Evolutionary conservation across 2,888 invertebrate genomes (phyloP).

Genomic region (Mycalesis mineus): DNA sequence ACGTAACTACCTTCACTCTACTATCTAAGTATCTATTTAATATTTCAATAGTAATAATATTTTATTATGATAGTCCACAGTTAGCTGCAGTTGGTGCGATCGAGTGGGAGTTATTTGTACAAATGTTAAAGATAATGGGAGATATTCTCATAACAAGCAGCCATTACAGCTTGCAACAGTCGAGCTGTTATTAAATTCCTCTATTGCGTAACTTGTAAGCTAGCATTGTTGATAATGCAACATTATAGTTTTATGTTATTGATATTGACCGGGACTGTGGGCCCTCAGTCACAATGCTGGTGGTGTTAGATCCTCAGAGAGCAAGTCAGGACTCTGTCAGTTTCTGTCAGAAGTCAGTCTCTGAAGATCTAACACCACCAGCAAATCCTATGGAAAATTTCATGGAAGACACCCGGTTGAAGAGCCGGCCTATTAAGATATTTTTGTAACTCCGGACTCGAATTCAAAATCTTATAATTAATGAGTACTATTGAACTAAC

Average conservation of each 20-base stretch:
- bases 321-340: too few relatives aligned
- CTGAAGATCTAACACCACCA: too few relatives aligned
- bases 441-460: too few relatives aligned
- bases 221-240: background rate
- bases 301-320: too few relatives aligned
- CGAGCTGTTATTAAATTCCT: constrained; percentile 8
- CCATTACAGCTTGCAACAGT: background rate
- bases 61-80: constrained; percentile 1
- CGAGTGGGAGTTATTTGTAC: constrained; percentile 17
- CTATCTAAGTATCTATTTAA: background rate
- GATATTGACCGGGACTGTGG: too few relatives aligned
- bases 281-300: too few relatives aligned
- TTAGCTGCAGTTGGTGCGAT: background rate
- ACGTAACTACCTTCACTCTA: background rate
- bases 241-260: background rate
- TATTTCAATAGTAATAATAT: constrained; percentile 1
- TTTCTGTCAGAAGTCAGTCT: too few relatives aligned
- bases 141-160: constrained; percentile 18
- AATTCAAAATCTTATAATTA: too few relatives aligned
- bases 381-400: too few relatives aligned
- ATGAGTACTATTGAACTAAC: too few relatives aligned
- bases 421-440: too few relatives aligned
- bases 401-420: too few relatives aligned
- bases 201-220: constrained; percentile 8
- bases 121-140: constrained; percentile 15